Base-by-base conservation (phyloP, 2,797 vertebrate species). In the Cuculus canorus region DNA sequence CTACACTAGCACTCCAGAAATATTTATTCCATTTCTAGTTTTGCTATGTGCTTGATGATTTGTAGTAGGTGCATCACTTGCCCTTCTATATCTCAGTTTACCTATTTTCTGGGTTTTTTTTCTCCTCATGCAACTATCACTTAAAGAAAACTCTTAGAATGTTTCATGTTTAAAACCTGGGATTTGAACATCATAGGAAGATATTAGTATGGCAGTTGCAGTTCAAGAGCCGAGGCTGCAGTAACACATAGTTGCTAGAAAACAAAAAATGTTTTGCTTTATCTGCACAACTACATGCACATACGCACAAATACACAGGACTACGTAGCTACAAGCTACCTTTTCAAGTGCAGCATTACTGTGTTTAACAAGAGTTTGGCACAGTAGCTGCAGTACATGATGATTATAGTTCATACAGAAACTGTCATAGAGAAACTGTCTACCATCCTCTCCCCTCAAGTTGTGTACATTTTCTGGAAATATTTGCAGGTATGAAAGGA, bases 31-130 rank as follows among this genome's bases (percentile, higher is more conserved):
- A 6, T 53, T 82, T 79, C 25, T 72, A 75, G 17, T 24, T 80
- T 85, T 79, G 5, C 9, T 13, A 3, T 0, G 0, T 73, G 7
- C 7, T 13, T 50, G 33, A 19, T 35, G 52, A 21, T 6, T 16
- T 22, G 37, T 30, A 43, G 17, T 45, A 9, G 27, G 14, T 73
- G 21, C 16, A 45, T 32, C n/a, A 16, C 9, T 82, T 86, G 13
- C 9, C 15, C 22, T 52, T 83, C 61, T 53, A 22, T n/a, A 33
- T 10, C 15, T 85, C 63, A 53, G 22, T 78, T 93, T 90, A n/a
- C 21, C 32, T n/a, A 19, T 24, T 32, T 65, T 90, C 22, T 45
- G 4, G 2, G 18, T 2, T 71, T 70, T 59, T 47, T 18, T 2
- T 10, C 23, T 10, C 23, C 16, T 78, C 11, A 7, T 30, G 28